phyloP scores from a whole-genome alignment of 2,113 vertebrate genomes.

The Gadus macrocephalus region DNA sequence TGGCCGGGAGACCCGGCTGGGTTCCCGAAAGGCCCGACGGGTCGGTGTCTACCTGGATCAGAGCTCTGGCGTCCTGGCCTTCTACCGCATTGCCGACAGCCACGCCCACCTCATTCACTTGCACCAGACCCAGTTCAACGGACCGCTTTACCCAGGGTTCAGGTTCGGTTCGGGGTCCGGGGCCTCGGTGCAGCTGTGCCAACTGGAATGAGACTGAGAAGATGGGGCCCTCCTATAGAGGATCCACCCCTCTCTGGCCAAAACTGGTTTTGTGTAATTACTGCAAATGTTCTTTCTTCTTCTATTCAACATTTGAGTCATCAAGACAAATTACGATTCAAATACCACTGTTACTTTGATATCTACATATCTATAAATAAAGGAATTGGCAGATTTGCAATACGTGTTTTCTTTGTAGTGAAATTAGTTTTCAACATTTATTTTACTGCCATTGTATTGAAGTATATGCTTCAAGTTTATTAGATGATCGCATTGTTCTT shows the following conservation, averaged over 20 bases:
- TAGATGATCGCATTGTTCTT: no score
- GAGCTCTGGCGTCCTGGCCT: slow-evolving; percentile 64
- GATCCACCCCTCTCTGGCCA: no score
- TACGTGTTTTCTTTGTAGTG: no score
- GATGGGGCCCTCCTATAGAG: not conserved
- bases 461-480: no score
- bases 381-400: no score
- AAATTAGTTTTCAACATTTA: no score
- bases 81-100: slow-evolving; percentile 60
- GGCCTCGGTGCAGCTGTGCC: slow-evolving; percentile 53
- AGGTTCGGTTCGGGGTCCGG: slow-evolving; percentile 67
- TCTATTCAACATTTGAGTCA: no score
- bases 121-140: slow-evolving; percentile 57
- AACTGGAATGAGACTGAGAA: slow-evolving; percentile 46
- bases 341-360: no score
- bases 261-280: not conserved
- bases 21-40: slow-evolving; percentile 55
- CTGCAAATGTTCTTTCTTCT: no score
- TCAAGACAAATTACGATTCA: no score
- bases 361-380: no score
- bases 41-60: slow-evolving; percentile 74
- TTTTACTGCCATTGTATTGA: no score
- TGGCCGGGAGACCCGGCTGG: slow-evolving; percentile 55
- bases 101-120: slow-evolving; percentile 63
- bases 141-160: slow-evolving; percentile 67